These are phyloP conservation scores for Ageneiosus marmoratus DNA, from an alignment of 2,113 vertebrate genomes.

Conservation along the genomic window DNA sequence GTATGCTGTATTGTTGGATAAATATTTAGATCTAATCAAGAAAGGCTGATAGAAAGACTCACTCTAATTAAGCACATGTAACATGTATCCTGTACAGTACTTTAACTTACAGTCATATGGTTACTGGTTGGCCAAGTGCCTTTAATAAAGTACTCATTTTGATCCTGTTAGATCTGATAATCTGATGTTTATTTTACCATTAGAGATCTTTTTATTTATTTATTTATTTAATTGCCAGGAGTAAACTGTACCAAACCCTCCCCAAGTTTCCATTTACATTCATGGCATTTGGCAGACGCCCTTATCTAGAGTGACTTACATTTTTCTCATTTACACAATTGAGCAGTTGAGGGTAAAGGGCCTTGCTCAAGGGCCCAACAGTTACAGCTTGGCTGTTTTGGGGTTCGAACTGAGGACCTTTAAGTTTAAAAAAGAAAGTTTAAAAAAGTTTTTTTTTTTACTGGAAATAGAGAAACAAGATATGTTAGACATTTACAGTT, in stretches of 20 bases:
- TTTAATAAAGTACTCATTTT: background rate
- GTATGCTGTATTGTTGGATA: background rate
- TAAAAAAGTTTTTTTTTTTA: no score
- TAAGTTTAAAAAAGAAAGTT: background rate
- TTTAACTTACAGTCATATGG: background rate
- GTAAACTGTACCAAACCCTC: no score
- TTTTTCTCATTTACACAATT: no score
- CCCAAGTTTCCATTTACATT: no score
- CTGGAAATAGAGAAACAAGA: no score
- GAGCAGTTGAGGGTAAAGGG: no score
- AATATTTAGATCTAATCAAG: background rate
- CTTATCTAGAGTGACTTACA: no score
- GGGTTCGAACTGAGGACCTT: no score
- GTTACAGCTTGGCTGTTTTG: no score
- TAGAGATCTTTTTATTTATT: background rate
- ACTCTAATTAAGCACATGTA: background rate
- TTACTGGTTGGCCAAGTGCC: background rate
- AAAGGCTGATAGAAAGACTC: background rate
- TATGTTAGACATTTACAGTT: no score
- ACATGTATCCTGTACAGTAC: background rate
- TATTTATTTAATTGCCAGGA: background rate
- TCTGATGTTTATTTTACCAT: background rate
- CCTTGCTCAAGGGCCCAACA: no score
- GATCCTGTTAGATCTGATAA: background rate
- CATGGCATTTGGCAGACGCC: no score